Conservation (phyloP, 1,140 invertebrate genomes). For the Reticulitermes speratus region DNA sequence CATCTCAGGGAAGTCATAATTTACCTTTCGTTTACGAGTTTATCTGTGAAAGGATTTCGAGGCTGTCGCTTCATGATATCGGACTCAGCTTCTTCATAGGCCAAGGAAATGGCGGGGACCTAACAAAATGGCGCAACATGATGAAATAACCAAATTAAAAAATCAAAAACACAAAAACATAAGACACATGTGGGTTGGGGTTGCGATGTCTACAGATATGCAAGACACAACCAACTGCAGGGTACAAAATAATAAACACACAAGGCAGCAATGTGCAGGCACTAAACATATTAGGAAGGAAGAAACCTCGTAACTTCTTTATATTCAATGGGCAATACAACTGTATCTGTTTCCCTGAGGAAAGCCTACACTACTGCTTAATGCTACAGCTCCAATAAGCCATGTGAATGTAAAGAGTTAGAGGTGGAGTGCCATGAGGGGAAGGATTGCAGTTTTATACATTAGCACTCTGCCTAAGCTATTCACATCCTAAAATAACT, state of each 20-base stretch:
- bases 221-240: conserved; percentile 30
- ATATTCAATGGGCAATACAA: conserved; percentile 21
- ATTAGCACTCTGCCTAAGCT: conserved; percentile 6
- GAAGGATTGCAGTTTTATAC: background rate
- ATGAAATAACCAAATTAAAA: conserved; percentile 38
- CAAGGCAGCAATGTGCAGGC: conserved; percentile 36
- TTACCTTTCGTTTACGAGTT: conserved; percentile 99
- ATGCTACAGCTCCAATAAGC: background rate
- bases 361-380: background rate
- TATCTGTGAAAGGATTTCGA: conserved; percentile 91
- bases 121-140: conserved; percentile 49
- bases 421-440: background rate
- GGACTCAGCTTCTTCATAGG: conserved; percentile 96
- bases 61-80: conserved; percentile 99
- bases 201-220: conserved; percentile 23
- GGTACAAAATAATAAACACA: conserved; percentile 30
- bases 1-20: conserved; percentile 32
- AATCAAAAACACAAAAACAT: conserved; percentile 33
- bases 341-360: background rate
- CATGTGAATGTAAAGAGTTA: conserved; percentile 24
- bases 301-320: conserved; percentile 8
- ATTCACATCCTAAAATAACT: conserved; percentile 7
- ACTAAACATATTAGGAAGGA: conserved; percentile 17
- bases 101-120: conserved; percentile 97
- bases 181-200: background rate